Percentiles rank a stretch among this genome's conserved stretches.
Evolutionary conservation across 2,888 invertebrate genomes (phyloP).

Genomic region (Andrena haemorrhoa): DNA sequence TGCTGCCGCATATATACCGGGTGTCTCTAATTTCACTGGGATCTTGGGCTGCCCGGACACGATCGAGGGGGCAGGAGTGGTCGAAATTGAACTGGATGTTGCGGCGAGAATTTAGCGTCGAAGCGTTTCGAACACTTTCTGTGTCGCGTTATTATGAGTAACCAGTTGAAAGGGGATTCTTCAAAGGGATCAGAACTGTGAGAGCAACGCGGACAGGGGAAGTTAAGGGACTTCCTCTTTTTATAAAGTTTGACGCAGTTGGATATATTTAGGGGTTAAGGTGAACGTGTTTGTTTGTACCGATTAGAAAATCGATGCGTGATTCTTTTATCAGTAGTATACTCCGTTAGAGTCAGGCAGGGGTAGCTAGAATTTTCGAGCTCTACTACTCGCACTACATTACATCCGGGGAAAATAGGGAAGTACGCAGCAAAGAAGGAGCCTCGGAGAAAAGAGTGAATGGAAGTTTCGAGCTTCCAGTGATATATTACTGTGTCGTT

Average conservation of each 20-base stretch:
- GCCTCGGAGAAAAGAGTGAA: neutral
- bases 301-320: too few species aligned
- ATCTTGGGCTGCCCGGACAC: slow-evolving; percentile 1
- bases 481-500: neutral
- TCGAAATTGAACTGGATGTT: slow-evolving; percentile 33
- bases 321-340: too few species aligned
- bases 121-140: neutral
- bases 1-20: slow-evolving; percentile 50
- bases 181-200: too few species aligned
- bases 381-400: neutral
- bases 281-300: too few species aligned
- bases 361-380: too few species aligned
- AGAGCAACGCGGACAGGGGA: too few species aligned
- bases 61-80: slow-evolving; percentile 2
- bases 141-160: neutral
- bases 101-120: slow-evolving; percentile 4
- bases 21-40: slow-evolving; percentile 62
- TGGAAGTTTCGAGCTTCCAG: neutral
- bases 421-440: neutral
- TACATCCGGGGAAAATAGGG: neutral
- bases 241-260: too few species aligned
- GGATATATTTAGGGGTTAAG: too few species aligned
- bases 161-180: neutral
- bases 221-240: too few species aligned
- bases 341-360: too few species aligned